Evolutionary conservation across 1,140 invertebrate species (phyloP), one percentile per base, ranked within the genome.

Genomic region (Nilaparvata lugens): DNA sequence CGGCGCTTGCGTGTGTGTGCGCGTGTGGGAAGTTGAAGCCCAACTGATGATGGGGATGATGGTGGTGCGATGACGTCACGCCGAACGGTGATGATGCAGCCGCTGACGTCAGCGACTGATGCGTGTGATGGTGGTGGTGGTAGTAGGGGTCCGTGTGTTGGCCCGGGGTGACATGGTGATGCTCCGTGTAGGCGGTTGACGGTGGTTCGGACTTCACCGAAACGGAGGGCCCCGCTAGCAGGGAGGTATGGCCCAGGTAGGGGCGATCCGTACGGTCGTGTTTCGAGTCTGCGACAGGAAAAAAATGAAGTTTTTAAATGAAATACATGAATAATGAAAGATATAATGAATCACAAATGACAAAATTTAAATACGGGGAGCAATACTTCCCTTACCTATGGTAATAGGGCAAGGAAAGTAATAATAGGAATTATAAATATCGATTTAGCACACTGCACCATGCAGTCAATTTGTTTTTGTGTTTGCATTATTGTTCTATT

Each of bases 171-270:
- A 28, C 45, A 28, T 62, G 54, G 35, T 24, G 19, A 24, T 62
- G 60, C 7, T 62, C 60, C 2, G 16, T 23, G 35, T 62, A 62
- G 18, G 75, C 74, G 62, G 74, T 74, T 59, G 72, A 75, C 21
- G 74, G 70, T 0, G 76, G 76, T 60, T 78, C 76, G 52, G 74
- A 73, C 65, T 78, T 78, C 4, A 78, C 75, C 3, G 72, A 69
- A 35, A 35, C 31, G 7, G 31, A 1, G 31, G 31, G 31, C 9
- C 2, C 31, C 2, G 74, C 68, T 61, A 81, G 69, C 13, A 80
- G 72, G 4, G 80, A 75, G 2, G 79, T 76, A 60, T 75, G 75
- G 2, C 75, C 74, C n/a, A 78, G 61, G 62, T 75, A 76, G 4
- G 75, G 75, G 31, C 75, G 62, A 57, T 78, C 74, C 9, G 57